phyloP scores from a whole-genome alignment of 2,888 invertebrate genomes.

The Hemicrepidius hirtus region DNA sequence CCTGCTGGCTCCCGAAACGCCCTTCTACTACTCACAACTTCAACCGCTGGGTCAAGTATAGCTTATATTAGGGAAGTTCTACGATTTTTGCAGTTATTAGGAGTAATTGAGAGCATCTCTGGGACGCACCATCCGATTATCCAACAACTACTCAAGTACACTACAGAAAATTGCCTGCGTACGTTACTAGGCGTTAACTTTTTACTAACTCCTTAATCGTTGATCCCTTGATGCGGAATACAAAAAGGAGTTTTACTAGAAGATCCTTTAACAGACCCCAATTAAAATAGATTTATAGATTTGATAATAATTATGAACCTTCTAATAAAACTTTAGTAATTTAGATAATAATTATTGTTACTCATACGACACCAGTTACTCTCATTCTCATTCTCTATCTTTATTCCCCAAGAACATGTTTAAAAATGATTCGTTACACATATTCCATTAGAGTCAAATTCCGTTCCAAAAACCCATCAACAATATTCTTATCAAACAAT shows the following conservation, averaged over 20 bases:
- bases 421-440: no score
- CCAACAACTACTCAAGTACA: conserved; percentile 11
- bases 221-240: neutral
- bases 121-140: conserved; percentile 16
- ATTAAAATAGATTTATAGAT: neutral
- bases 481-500: no score
- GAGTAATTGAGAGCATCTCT: conserved; percentile 12
- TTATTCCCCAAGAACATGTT: no score
- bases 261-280: neutral
- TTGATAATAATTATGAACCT: neutral
- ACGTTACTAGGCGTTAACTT: neutral
- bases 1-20: conserved; percentile 12
- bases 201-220: conserved; percentile 5
- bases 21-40: conserved; percentile 17
- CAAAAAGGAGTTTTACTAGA: conserved; percentile 7
- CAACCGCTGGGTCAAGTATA: conserved; percentile 24
- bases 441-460: no score
- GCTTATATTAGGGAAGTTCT: conserved; percentile 25
- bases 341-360: no score
- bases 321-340: no score
- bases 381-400: no score
- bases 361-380: no score
- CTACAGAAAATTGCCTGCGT: conserved; percentile 24
- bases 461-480: no score
- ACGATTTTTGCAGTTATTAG: conserved; percentile 28